These are phyloP conservation scores for Erannis defoliaria DNA, from an alignment of 2,888 invertebrate genomes.

Conservation along the genomic window DNA sequence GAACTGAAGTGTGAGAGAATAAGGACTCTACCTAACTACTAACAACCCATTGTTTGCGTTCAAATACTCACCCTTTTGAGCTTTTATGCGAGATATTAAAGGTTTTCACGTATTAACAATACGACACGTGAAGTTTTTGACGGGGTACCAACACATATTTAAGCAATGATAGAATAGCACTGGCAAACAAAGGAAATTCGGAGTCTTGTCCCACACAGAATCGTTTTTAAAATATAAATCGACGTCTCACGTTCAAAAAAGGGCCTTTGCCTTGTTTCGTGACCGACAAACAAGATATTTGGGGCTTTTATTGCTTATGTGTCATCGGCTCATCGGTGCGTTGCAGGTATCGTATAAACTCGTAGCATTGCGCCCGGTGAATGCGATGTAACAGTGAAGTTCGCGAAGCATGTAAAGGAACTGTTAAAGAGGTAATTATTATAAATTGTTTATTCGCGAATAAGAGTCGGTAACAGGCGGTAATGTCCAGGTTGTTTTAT, in stretches of 20 bases:
- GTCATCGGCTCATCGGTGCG: constrained; percentile 40
- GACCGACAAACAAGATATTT: constrained; percentile 59
- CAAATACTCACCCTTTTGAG: constrained; percentile 63
- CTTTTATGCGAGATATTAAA: constrained; percentile 57
- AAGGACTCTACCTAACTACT: constrained; percentile 64
- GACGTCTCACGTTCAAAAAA: constrained; percentile 48
- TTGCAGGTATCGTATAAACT: constrained; percentile 40
- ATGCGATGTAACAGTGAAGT: constrained; percentile 57
- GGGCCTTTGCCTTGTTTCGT: constrained; percentile 69
- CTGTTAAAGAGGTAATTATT: constrained; percentile 70
- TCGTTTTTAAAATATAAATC: constrained; percentile 55
- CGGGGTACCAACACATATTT: constrained; percentile 30
- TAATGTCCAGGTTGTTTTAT: constrained; percentile 82
- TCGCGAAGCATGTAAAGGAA: constrained; percentile 62
- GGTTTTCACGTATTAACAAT: constrained; percentile 46
- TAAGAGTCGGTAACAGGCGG: constrained; percentile 70
- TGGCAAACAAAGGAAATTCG: constrained; percentile 54
- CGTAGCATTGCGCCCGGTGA: constrained; percentile 34
- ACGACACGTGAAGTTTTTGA: constrained; percentile 37
- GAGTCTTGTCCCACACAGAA: constrained; percentile 40
- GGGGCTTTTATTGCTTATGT: constrained; percentile 49
- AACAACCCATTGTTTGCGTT: constrained; percentile 70
- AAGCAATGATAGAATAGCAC: constrained; percentile 41
- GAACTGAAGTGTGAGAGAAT: constrained; percentile 67
- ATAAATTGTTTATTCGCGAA: constrained; percentile 65